Conservation (phyloP, 1,140 invertebrate species). For the Drosophila biarmipes region DNA sequence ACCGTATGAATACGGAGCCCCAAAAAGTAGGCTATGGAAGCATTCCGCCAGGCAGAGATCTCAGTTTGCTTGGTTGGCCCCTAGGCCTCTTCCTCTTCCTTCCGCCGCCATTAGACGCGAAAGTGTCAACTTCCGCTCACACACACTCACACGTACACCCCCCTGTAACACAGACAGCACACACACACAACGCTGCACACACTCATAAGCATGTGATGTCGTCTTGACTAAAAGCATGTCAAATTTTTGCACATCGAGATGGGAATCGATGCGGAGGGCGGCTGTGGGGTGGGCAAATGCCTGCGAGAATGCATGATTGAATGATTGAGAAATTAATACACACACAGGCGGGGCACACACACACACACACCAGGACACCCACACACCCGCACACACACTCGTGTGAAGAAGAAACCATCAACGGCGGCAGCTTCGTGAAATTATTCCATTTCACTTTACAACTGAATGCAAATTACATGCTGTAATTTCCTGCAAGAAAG, state of each 20-base stretch:
- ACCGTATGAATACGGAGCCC: background rate
- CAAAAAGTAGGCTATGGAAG: slow-evolving; percentile 25
- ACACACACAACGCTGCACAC: too few relatives aligned
- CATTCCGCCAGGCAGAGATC: background rate
- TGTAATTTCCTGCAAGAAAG: slow-evolving; percentile 82
- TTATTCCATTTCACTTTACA: slow-evolving; percentile 83
- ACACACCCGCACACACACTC: background rate
- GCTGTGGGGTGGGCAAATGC: slow-evolving; percentile 12
- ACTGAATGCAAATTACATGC: slow-evolving; percentile 83
- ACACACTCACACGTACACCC: background rate
- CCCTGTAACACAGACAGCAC: background rate
- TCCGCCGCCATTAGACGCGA: slow-evolving; percentile 68
- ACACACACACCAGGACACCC: too few relatives aligned
- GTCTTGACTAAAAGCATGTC: slow-evolving; percentile 76
- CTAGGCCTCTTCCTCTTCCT: slow-evolving; percentile 44
- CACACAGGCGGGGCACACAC: slow-evolving; percentile 8
- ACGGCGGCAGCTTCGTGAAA: slow-evolving; percentile 70
- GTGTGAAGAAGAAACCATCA: slow-evolving; percentile 42
- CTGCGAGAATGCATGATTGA: slow-evolving; percentile 78
- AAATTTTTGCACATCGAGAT: slow-evolving; percentile 63
- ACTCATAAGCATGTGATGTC: slow-evolving; percentile 25
- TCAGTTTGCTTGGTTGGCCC: slow-evolving; percentile 1
- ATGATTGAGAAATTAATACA: slow-evolving; percentile 82
- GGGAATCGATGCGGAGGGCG: slow-evolving; percentile 4
- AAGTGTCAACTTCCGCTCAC: slow-evolving; percentile 74